phyloP scores from a whole-genome alignment of 37 sponge, comb jelly and placozoan genomes.

The Diacarnus erythraeanus region DNA sequence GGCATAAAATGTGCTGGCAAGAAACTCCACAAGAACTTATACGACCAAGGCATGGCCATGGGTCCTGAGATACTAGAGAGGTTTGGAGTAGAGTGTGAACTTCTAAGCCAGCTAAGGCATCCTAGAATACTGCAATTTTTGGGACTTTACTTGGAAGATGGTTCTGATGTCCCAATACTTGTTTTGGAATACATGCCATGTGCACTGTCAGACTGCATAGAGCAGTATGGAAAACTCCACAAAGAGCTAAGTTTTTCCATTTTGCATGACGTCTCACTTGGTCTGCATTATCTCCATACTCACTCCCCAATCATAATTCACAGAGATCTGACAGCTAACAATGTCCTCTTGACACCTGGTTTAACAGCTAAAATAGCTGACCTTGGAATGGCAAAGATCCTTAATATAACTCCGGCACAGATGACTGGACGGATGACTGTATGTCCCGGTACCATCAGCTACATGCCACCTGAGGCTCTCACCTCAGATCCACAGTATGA shows the following conservation, averaged over 20 bases:
- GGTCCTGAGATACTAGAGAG: slow-evolving; percentile 56
- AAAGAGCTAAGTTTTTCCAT: slow-evolving; percentile 51
- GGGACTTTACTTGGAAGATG: slow-evolving; percentile 35
- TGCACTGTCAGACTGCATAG: slow-evolving; percentile 55
- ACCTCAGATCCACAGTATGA: slow-evolving; percentile 32
- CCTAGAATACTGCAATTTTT: slow-evolving; percentile 52
- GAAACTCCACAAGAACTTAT: slow-evolving; percentile 45
- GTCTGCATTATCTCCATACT: slow-evolving; percentile 53
- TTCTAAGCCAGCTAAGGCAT: slow-evolving; percentile 53
- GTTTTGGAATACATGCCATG: slow-evolving; percentile 58
- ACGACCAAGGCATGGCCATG: slow-evolving; percentile 31
- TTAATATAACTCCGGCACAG: slow-evolving; percentile 41
- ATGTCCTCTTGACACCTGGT: slow-evolving; percentile 41
- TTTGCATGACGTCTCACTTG: slow-evolving; percentile 51
- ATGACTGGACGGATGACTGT: slow-evolving; percentile 33
- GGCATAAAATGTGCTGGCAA: slow-evolving; percentile 57
- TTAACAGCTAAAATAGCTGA: slow-evolving; percentile 66
- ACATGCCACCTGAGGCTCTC: slow-evolving; percentile 74
- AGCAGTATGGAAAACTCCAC: slow-evolving; percentile 31
- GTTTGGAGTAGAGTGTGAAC: slow-evolving; percentile 46
- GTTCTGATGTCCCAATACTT: slow-evolving; percentile 40
- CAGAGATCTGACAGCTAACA: slow-evolving; percentile 66
- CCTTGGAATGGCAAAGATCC: slow-evolving; percentile 58
- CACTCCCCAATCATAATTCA: slow-evolving; percentile 53
- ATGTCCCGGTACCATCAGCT: slow-evolving; percentile 55